These are phyloP conservation scores for Phytoseiulus persimilis DNA, from an alignment of 2,888 invertebrate genomes.

Conservation along the genomic window DNA sequence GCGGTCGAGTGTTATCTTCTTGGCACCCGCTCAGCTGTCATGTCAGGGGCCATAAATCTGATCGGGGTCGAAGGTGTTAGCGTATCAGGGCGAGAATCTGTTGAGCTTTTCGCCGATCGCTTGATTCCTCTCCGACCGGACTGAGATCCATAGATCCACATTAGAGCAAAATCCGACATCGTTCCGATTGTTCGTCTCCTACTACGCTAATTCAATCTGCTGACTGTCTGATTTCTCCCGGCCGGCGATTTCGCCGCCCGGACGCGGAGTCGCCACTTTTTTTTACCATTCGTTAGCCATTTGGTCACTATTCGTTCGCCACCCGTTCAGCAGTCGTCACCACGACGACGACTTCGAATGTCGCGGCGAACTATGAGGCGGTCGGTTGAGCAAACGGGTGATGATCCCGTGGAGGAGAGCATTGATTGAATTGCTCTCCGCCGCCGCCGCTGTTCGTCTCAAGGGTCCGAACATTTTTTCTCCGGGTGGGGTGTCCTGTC, in stretches of 20 bases:
- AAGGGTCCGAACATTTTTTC: not conserved
- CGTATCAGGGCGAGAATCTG: not conserved
- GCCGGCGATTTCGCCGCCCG: not conserved
- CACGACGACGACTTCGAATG: not conserved
- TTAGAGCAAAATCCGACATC: not conserved
- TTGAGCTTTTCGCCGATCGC: not conserved
- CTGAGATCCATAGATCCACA: not conserved
- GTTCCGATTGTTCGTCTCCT: not conserved
- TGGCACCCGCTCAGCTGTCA: not conserved
- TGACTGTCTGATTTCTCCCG: not conserved
- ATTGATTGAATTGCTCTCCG: not conserved
- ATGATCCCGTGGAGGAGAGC: not conserved
- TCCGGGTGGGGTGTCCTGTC: not conserved
- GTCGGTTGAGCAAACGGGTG: not conserved
- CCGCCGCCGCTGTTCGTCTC: not conserved
- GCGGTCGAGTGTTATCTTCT: not conserved
- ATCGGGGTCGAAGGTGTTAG: not conserved
- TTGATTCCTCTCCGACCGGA: not conserved
- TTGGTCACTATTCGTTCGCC: not conserved
- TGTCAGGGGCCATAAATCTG: not conserved
- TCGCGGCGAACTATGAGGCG: not conserved
- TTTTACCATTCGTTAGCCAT: not conserved
- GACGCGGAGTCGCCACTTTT: not conserved
- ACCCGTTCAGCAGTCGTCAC: not conserved
- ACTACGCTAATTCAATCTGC: conserved; percentile 5